Evolutionary conservation across 2,113 vertebrate genomes (phyloP).

Genomic region (Platysteira castanea): DNA sequence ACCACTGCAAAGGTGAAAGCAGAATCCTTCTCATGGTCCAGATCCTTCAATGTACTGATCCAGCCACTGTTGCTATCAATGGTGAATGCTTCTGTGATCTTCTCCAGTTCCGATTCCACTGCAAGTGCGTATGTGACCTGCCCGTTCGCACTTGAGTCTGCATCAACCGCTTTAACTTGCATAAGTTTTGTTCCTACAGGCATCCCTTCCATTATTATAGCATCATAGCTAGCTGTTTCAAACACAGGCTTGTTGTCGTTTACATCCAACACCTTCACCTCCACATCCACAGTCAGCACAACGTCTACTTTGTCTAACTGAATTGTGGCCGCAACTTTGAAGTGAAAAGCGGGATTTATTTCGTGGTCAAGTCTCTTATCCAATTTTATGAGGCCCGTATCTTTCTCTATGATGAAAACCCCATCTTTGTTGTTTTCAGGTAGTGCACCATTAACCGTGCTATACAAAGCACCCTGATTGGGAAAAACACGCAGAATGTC

Average conservation of each 20-base stretch:
- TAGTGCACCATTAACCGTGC: slow-evolving; percentile 83
- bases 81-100: slow-evolving; percentile 75
- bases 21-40: slow-evolving; percentile 90
- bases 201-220: slow-evolving; percentile 91
- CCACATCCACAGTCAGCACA: slow-evolving; percentile 84
- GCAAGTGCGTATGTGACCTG: slow-evolving; percentile 90
- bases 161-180: slow-evolving; percentile 85
- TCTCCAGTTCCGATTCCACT: slow-evolving; percentile 72
- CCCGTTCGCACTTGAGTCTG: slow-evolving; percentile 89
- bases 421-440: slow-evolving; percentile 85
- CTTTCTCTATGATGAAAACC: slow-evolving; percentile 87
- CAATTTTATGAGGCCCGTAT: slow-evolving; percentile 87
- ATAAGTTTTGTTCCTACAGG: slow-evolving; percentile 85
- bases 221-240: slow-evolving; percentile 83
- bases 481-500: slow-evolving; percentile 82
- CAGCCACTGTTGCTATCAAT: slow-evolving; percentile 94
- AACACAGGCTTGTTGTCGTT: slow-evolving; percentile 96
- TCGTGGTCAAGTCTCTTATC: slow-evolving; percentile 93
- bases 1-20: slow-evolving; percentile 87
- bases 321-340: slow-evolving; percentile 86
- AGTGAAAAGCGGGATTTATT: slow-evolving; percentile 77
- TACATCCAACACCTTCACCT: slow-evolving; percentile 87
- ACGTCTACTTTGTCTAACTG: slow-evolving; percentile 84
- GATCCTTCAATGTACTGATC: slow-evolving; percentile 88
- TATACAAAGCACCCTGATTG: slow-evolving; percentile 75